phyloP scores from a whole-genome alignment of 2,888 invertebrate species.

The Malachius bipustulatus region DNA sequence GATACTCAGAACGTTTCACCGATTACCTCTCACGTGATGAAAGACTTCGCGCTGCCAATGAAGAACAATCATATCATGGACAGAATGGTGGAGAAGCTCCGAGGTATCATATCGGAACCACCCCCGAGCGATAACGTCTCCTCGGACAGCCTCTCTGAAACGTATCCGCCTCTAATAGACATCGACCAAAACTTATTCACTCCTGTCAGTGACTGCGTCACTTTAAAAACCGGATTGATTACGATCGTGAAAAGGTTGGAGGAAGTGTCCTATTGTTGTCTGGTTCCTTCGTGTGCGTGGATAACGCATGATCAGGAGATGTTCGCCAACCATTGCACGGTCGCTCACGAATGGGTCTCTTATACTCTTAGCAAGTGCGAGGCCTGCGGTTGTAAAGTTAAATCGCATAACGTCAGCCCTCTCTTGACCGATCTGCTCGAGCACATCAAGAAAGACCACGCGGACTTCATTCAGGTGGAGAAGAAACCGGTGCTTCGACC shows the following conservation, averaged over 20 bases:
- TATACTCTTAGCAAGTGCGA: slow-evolving; percentile 14
- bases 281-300: slow-evolving; percentile 28
- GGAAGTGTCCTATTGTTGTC: slow-evolving; percentile 26
- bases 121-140: neutral
- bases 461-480: slow-evolving; percentile 10
- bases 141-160: slow-evolving; percentile 7
- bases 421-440: slow-evolving; percentile 21
- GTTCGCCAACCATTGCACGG: slow-evolving; percentile 30
- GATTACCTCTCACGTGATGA: neutral
- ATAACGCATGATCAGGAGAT: slow-evolving; percentile 23
- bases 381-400: slow-evolving; percentile 12
- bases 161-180: slow-evolving; percentile 22
- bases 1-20: slow-evolving; percentile 15
- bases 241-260: slow-evolving; percentile 19
- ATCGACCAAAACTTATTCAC: slow-evolving; percentile 17
- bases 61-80: slow-evolving; percentile 22
- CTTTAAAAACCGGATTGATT: slow-evolving; percentile 21
- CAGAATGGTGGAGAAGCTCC: slow-evolving; percentile 26
- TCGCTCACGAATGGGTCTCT: slow-evolving; percentile 23
- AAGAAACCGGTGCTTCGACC: slow-evolving; percentile 27
- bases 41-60: neutral
- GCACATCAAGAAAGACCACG: slow-evolving; percentile 21
- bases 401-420: neutral
- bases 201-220: slow-evolving; percentile 7
- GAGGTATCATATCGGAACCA: slow-evolving; percentile 20